Base-by-base conservation (phyloP, 2,797 vertebrate species). In the Pseudomugil tenellus region DNA sequence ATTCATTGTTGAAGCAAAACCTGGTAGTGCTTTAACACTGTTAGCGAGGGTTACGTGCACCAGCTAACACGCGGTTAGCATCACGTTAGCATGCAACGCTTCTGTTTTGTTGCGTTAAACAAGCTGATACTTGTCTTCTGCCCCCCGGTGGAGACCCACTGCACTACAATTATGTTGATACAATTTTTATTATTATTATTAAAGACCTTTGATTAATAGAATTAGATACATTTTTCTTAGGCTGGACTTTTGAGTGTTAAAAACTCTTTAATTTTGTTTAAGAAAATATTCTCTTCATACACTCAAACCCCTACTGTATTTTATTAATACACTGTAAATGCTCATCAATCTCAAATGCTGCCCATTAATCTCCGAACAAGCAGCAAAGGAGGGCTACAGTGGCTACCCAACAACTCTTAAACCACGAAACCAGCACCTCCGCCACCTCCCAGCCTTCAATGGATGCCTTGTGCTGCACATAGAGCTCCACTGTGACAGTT, bases 391-490 rank as follows among this genome's bases (percentile, higher is more conserved):
- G 72, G 37, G 23, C 63, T 68, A 7, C 60, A 70, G 83, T 32
- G 74, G 70, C 77, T 59, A 61, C 59, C 74, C 73, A 74, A 79
- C 77, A 83, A 71, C 80, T 80, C 79, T 81, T 81, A 78, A 85
- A 70, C 74, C 77, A 61, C 23, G 39, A 73, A 73, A 67, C 77
- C 79, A 78, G 61, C 67, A 31, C 23, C 76, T 49, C 65, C n/a
- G 25, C 35, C 63, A 43, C 14, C 16, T 67, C 61, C 53, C 67
- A 6, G n/a, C 67, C 60, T 54, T 93, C 87, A 93, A 92, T 88
- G 83, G 77, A 8, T 0, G 79, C 81, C 89, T 92, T 93, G 90
- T 92, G 55, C 71, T 0, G 62, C 80, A 63, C 84, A 92, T 59
- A 92, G 80, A 70, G 21, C 72, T 53, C 63, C 78, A 75, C 88